A percentile compares a stretch with the other conserved stretches of the same genome.
These are phyloP conservation scores for Beaufortia kweichowensis DNA, from an alignment of 2,113 vertebrate genomes.

Conservation along the genomic window DNA sequence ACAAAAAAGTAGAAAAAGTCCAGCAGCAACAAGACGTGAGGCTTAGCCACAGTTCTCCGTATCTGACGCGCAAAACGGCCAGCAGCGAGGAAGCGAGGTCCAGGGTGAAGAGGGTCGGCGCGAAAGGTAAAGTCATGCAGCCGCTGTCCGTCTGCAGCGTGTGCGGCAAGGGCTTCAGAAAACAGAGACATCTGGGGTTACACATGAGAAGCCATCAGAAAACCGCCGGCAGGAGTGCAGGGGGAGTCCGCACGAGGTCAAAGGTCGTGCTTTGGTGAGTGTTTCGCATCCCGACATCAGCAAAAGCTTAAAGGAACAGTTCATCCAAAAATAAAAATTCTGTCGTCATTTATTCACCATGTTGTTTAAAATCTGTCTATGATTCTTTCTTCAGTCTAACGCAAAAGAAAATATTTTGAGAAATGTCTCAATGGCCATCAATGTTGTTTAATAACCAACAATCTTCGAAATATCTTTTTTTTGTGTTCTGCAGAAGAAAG, in stretches of 20 bases:
- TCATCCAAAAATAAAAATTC: too few species aligned
- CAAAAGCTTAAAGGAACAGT: too few species aligned
- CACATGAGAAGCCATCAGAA: constrained; percentile 92
- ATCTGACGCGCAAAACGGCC: constrained; percentile 17
- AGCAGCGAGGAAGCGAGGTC: constrained; percentile 25
- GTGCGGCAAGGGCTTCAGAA: constrained; percentile 93
- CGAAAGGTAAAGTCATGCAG: constrained; percentile 90
- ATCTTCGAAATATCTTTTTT: too few species aligned
- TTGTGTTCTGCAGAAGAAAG: too few species aligned
- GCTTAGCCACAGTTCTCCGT: constrained; percentile 48
- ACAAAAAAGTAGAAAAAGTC: constrained; percentile 66
- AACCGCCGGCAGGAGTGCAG: constrained; percentile 66
- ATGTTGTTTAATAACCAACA: too few species aligned
- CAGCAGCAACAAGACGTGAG: constrained; percentile 51
- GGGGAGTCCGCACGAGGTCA: constrained; percentile 92
- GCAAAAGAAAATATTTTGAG: too few species aligned
- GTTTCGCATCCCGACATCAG: not conserved
- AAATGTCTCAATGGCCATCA: too few species aligned
- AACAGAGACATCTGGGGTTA: constrained; percentile 92
- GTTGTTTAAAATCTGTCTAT: too few species aligned
- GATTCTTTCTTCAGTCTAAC: too few species aligned
- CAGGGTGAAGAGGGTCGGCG: constrained; percentile 83
- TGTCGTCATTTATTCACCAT: too few species aligned
- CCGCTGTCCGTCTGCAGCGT: constrained; percentile 91
- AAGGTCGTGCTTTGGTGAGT: constrained; percentile 90